phyloP scores from a whole-genome alignment of 2,113 vertebrate species.

The Terrapene triunguis region DNA sequence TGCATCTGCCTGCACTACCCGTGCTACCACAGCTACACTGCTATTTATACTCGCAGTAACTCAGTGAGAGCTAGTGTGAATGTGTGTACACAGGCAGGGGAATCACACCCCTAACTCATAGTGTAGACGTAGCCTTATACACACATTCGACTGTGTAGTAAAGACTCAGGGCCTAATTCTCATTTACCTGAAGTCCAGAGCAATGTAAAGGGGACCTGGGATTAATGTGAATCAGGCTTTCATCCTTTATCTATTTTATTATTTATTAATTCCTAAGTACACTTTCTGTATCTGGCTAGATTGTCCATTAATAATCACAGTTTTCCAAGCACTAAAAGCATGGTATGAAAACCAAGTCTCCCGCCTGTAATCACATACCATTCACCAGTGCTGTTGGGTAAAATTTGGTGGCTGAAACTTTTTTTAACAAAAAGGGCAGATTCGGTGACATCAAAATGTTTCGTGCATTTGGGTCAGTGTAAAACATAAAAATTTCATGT shows the following conservation, averaged over 20 bases:
- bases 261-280: neutral
- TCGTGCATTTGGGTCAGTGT: too few species aligned
- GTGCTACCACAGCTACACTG: too few species aligned
- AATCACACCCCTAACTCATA: too few species aligned
- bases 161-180: neutral
- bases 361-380: neutral
- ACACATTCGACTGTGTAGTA: neutral
- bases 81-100: too few species aligned
- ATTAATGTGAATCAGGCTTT: neutral
- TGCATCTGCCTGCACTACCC: too few species aligned
- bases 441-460: too few species aligned
- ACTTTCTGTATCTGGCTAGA: neutral
- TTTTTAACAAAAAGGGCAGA: too few species aligned
- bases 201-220: neutral
- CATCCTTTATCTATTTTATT: neutral
- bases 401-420: neutral
- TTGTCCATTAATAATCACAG: neutral
- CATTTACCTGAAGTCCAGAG: neutral
- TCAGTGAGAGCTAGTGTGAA: too few species aligned
- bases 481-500: too few species aligned
- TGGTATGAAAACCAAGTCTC: neutral
- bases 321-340: neutral
- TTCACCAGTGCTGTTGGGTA: neutral
- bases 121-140: neutral
- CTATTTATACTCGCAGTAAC: too few species aligned